Evolutionary conservation across 2,113 vertebrate species (phyloP).

Genomic region (Rhegmatorhina hoffmannsi): DNA sequence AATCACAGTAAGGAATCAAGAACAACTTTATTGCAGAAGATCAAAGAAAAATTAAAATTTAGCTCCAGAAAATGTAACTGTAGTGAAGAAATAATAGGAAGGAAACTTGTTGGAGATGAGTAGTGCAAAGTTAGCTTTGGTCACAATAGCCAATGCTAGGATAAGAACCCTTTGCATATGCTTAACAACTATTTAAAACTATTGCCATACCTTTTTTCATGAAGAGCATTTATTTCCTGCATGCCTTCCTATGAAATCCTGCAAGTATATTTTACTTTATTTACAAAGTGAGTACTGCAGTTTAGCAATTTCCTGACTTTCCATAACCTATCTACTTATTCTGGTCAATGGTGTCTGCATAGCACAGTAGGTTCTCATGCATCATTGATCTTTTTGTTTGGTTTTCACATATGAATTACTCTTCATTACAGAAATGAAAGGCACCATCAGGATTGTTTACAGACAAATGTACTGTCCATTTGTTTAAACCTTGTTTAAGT

Average conservation of each 20-base stretch:
- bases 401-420: background rate
- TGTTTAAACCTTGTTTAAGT: background rate
- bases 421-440: background rate
- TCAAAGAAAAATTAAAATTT: slow-evolving; percentile 7
- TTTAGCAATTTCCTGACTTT: background rate
- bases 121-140: background rate
- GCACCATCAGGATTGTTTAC: background rate
- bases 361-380: background rate
- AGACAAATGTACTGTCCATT: background rate
- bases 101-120: slow-evolving; percentile 1
- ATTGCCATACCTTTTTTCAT: background rate
- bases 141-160: background rate
- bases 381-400: background rate
- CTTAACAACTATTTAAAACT: background rate
- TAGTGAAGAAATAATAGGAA: slow-evolving; percentile 27
- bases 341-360: background rate
- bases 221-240: background rate
- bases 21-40: slow-evolving; percentile 22
- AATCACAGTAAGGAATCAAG: slow-evolving; percentile 26
- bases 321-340: background rate
- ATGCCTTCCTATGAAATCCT: background rate
- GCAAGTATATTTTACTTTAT: background rate
- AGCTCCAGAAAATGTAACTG: background rate
- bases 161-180: background rate
- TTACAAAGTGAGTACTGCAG: background rate